Percentiles rank a stretch among this genome's conserved stretches.
These are phyloP conservation scores for Emydoidea blandingii DNA, from an alignment of 2,797 vertebrate genomes.

Conservation along the genomic window DNA sequence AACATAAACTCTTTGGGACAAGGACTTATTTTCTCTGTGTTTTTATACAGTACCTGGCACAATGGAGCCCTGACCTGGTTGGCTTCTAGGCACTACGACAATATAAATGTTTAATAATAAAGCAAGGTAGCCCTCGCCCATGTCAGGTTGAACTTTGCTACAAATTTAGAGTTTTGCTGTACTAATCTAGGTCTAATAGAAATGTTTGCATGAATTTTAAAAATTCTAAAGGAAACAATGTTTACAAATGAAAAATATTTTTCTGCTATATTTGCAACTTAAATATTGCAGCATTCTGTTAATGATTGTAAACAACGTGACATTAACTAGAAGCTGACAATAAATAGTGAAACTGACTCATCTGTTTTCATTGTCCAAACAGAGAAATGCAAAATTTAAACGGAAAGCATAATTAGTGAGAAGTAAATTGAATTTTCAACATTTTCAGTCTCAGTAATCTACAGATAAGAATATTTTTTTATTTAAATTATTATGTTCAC, in stretches of 20 bases:
- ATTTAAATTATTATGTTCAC: slow-evolving; percentile 26
- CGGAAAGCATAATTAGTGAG: not conserved
- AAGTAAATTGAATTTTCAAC: not conserved
- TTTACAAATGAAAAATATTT: not conserved
- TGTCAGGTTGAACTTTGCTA: not conserved
- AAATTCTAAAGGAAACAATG: not conserved
- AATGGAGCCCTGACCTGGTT: not conserved
- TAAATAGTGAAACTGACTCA: not conserved
- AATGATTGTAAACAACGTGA: not conserved
- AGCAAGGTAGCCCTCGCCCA: not conserved
- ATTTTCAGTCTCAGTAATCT: not conserved
- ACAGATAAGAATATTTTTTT: slow-evolving; percentile 14
- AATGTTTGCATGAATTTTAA: not conserved
- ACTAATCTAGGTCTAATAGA: not conserved
- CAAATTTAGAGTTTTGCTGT: not conserved
- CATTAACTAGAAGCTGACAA: not conserved
- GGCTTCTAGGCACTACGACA: not conserved
- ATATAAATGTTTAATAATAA: not conserved
- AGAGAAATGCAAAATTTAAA: not conserved
- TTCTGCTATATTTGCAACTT: not conserved
- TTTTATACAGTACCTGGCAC: not conserved
- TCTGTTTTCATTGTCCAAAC: not conserved
- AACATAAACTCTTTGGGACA: not conserved
- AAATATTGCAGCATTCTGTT: not conserved
- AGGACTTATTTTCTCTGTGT: not conserved